Conservation (phyloP, 2,113 vertebrate genomes). For the Crotalus tigris region DNA sequence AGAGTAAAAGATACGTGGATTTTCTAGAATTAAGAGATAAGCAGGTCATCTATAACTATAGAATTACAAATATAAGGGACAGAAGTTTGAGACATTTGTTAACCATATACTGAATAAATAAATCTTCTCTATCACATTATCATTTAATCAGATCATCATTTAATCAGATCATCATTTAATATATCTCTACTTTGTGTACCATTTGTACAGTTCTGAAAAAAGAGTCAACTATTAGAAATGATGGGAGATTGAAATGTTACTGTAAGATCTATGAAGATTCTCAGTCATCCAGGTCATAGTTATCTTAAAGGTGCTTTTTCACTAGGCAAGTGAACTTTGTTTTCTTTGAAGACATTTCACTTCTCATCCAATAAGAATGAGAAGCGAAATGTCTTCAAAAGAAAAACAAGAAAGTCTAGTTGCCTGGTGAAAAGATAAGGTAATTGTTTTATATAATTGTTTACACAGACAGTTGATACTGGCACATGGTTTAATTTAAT, state of each 20-base stretch:
- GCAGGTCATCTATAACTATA: neutral
- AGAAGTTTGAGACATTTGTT: neutral
- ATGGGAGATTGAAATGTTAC: constrained; percentile 60
- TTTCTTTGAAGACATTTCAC: no score
- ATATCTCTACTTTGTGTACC: neutral
- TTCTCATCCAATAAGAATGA: no score
- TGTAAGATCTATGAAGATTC: constrained; percentile 31
- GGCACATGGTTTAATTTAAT: constrained; percentile 42
- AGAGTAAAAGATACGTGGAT: neutral
- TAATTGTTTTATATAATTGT: constrained; percentile 52
- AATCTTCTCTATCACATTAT: neutral
- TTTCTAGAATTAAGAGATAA: neutral
- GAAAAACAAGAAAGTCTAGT: no score
- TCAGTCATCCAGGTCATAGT: no score
- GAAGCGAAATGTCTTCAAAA: no score
- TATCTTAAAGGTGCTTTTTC: no score
- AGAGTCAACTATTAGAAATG: constrained; percentile 43
- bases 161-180: neutral
- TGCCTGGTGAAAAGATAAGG: constrained; percentile 27
- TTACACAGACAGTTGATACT: constrained; percentile 12
- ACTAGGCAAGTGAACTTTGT: no score
- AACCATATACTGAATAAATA: neutral
- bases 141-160: neutral
- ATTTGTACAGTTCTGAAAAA: neutral
- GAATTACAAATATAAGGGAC: neutral